Percentiles rank a stretch among this genome's conserved stretches.
Conservation (phyloP, 2,113 vertebrate genomes). For the Antennarius striatus region DNA sequence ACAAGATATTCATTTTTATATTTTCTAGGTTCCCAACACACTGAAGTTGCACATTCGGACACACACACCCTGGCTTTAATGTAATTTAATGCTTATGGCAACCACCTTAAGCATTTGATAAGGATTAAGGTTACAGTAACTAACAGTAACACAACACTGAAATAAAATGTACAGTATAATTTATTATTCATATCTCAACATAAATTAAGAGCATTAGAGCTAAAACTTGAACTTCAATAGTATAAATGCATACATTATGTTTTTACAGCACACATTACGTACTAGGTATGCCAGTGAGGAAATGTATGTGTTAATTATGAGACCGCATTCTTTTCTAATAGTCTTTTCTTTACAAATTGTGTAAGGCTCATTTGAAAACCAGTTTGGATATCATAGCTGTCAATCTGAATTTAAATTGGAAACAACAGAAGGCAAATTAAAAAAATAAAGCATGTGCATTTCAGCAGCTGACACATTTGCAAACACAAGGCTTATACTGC, state of each 20-base stretch:
- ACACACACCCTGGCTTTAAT: too few relatives aligned
- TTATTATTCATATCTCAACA: conserved; percentile 49
- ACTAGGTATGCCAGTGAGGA: conserved; percentile 16
- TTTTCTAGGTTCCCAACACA: too few relatives aligned
- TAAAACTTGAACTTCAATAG: conserved; percentile 42
- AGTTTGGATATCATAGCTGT: background rate
- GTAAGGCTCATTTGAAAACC: too few relatives aligned
- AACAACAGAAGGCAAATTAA: conserved; percentile 34
- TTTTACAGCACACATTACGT: conserved; percentile 20
- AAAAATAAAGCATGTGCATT: conserved; percentile 9
- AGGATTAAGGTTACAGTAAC: too few relatives aligned
- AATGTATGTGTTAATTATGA: background rate
- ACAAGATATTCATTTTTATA: too few relatives aligned
- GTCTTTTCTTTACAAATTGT: background rate
- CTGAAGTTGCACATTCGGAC: too few relatives aligned
- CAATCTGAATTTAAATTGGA: background rate
- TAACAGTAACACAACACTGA: too few relatives aligned
- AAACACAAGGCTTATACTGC: conserved; percentile 52
- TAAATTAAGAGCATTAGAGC: conserved; percentile 39
- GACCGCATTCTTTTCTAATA: background rate
- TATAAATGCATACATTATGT: conserved; percentile 21
- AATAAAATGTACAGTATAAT: conserved; percentile 1
- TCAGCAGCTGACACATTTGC: conserved; percentile 54
- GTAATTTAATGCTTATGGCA: too few relatives aligned
- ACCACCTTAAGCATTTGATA: too few relatives aligned